Evolutionary conservation across 2,113 vertebrate species (phyloP).

Genomic region (Xyrauchen texanus): DNA sequence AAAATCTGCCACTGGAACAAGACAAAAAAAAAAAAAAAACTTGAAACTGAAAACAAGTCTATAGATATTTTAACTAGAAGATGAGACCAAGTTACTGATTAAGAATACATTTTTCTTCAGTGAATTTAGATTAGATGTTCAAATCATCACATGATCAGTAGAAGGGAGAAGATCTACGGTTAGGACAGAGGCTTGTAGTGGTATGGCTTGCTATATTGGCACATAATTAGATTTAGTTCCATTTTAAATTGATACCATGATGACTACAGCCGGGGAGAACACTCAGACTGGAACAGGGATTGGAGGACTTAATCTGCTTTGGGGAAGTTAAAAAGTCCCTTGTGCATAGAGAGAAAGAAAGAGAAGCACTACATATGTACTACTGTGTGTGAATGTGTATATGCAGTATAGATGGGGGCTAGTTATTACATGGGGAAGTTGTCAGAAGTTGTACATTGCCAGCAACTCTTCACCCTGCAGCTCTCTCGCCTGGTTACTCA

Average conservation of each 20-base stretch:
- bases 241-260: slow-evolving; percentile 45
- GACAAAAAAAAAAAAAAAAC: too few relatives aligned
- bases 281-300: slow-evolving; percentile 32
- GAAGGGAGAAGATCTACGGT: neutral
- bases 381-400: neutral
- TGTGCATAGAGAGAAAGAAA: neutral
- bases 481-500: too few relatives aligned
- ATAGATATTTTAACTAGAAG: too few relatives aligned
- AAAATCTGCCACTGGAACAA: too few relatives aligned
- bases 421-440: too few relatives aligned
- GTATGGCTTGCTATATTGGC: neutral
- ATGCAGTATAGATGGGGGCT: too few relatives aligned
- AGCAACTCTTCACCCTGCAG: too few relatives aligned
- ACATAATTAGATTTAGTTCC: slow-evolving; percentile 47
- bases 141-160: neutral
- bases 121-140: neutral
- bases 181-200: slow-evolving; percentile 11
- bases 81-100: neutral
- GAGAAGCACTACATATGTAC: neutral
- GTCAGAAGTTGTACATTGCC: too few relatives aligned
- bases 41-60: neutral
- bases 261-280: slow-evolving; percentile 34
- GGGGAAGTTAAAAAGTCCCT: slow-evolving; percentile 7
- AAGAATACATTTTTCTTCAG: neutral
- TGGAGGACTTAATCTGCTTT: slow-evolving; percentile 34